Percentiles rank a stretch among this genome's conserved stretches.
phyloP scores from a whole-genome alignment of 2,113 vertebrate genomes.

The Dasyprocta punctata region DNA sequence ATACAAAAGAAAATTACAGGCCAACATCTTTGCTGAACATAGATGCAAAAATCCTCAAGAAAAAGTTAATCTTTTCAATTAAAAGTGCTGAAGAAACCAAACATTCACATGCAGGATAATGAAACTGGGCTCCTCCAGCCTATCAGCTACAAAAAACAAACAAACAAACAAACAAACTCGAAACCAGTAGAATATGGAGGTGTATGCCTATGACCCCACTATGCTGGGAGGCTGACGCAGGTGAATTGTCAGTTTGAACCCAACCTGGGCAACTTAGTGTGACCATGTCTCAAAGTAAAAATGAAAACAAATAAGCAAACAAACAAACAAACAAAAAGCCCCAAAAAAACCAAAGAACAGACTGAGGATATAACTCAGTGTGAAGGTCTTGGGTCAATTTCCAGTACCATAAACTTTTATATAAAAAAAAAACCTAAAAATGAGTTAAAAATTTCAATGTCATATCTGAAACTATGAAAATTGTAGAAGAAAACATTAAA shows the following conservation, averaged over 20 bases:
- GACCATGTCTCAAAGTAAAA: neutral
- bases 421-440: neutral
- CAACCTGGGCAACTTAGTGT: neutral
- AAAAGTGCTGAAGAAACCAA: neutral
- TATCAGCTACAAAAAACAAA: neutral
- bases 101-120: too few species aligned
- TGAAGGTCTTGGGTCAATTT: neutral
- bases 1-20: neutral
- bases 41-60: neutral
- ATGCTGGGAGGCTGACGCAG: neutral
- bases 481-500: too few species aligned
- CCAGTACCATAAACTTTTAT: neutral
- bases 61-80: neutral
- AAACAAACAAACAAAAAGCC: accelerated
- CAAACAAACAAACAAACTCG: neutral
- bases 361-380: neutral
- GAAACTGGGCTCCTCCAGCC: neutral
- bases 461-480: too few species aligned
- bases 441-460: neutral
- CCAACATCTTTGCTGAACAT: neutral
- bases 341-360: neutral
- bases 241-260: neutral
- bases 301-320: neutral
- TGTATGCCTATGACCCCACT: too few species aligned
- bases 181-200: neutral